Conservation (phyloP, 1,140 invertebrate genomes). For the Listronotus bonariensis region DNA sequence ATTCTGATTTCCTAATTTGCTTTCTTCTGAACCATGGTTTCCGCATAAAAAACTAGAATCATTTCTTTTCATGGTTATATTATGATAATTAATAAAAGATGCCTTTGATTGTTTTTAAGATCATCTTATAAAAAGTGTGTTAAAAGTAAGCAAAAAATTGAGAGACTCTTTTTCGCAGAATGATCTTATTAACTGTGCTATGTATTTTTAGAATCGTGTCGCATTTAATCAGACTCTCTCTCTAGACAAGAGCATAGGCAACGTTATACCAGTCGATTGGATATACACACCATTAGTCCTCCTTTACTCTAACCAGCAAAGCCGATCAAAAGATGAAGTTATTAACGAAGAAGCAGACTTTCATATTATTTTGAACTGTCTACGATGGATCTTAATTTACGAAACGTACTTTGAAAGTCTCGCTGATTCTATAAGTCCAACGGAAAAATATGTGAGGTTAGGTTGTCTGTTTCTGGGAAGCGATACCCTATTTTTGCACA, state of each 20-base stretch:
- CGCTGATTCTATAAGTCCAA: conserved; percentile 59
- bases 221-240: conserved; percentile 14
- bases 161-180: no score
- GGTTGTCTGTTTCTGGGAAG: conserved; percentile 63
- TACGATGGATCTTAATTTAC: conserved; percentile 64
- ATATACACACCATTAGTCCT: conserved; percentile 68
- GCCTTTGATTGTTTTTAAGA: no score
- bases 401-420: conserved; percentile 63
- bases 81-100: no score
- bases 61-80: no score
- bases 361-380: conserved; percentile 51
- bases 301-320: conserved; percentile 61
- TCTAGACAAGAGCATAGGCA: conserved; percentile 54
- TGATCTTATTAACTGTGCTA: no score
- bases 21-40: no score
- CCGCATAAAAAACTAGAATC: no score
- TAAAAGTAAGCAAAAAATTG: no score
- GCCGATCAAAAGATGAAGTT: conserved; percentile 51
- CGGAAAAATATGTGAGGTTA: conserved; percentile 62
- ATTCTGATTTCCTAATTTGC: no score
- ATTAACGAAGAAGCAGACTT: conserved; percentile 52
- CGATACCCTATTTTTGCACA: conserved; percentile 62
- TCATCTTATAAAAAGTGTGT: no score
- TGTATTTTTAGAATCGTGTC: conserved; percentile 7
- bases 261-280: conserved; percentile 69